Percentiles rank a stretch among this genome's conserved stretches.
Conservation (phyloP, 2,113 vertebrate genomes). For the Myocastor coypus region DNA sequence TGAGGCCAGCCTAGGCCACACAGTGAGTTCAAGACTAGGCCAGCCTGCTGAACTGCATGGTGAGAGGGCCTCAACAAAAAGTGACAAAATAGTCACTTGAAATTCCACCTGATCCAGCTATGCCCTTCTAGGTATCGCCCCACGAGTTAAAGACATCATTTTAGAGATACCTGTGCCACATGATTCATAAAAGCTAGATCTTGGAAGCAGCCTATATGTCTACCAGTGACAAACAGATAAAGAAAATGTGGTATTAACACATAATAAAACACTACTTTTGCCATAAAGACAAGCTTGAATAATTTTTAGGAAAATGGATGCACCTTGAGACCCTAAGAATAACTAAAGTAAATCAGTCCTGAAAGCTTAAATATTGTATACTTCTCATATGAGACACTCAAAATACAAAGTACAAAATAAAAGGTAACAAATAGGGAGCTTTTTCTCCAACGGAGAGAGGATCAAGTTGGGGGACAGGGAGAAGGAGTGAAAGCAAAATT, state of each 20-base stretch:
- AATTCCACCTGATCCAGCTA: not conserved
- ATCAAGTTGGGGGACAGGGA: not conserved
- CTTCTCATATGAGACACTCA: not conserved
- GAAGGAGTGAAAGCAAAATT: not conserved
- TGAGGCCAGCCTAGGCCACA: not conserved
- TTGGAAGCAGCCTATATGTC: not conserved
- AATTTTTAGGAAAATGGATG: not conserved
- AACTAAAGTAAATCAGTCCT: too few species aligned
- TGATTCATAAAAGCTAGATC: not conserved
- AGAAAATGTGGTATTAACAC: not conserved
- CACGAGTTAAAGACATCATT: not conserved
- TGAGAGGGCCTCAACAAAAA: not conserved
- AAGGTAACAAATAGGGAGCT: not conserved
- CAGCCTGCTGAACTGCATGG: not conserved
- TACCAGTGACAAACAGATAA: not conserved
- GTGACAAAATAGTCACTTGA: not conserved
- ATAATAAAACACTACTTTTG: not conserved
- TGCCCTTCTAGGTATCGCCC: not conserved
- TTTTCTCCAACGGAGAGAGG: not conserved
- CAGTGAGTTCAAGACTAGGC: too few species aligned
- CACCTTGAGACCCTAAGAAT: not conserved
- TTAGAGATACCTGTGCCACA: too few species aligned
- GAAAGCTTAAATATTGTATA: not conserved
- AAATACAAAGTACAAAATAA: not conserved
- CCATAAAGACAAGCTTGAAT: not conserved